phyloP scores from a whole-genome alignment of 1,140 invertebrate species.

The Berghia stephanieae region DNA sequence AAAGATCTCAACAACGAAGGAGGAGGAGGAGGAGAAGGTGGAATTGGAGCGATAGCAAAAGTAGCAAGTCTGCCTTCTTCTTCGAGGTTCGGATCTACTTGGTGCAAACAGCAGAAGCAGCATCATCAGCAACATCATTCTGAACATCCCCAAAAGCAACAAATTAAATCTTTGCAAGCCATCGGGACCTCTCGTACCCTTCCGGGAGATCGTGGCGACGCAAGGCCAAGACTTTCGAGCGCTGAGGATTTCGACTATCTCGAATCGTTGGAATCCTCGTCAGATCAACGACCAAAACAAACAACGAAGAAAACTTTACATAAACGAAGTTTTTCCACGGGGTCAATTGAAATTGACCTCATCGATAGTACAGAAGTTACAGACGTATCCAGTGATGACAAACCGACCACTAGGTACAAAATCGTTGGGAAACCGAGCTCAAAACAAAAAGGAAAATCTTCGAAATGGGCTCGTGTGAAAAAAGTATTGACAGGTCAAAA shows the following conservation, averaged over 20 bases:
- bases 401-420: too few species aligned
- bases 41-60: too few species aligned
- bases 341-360: conserved; percentile 58
- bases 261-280: conserved; percentile 50
- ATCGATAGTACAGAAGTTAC: too few species aligned
- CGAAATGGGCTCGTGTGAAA: conserved; percentile 63
- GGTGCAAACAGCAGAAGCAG: conserved; percentile 42
- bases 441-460: conserved; percentile 56
- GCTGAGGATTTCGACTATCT: conserved; percentile 52
- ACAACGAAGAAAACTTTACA: conserved; percentile 44
- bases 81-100: conserved; percentile 48
- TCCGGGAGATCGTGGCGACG: background rate
- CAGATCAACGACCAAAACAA: conserved; percentile 48
- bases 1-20: conserved; percentile 47
- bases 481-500: conserved; percentile 60
- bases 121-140: conserved; percentile 29
- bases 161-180: conserved; percentile 10
- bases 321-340: conserved; percentile 60
- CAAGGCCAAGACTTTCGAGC: conserved; percentile 50
- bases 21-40: too few species aligned
- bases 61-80: too few species aligned
- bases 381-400: too few species aligned
- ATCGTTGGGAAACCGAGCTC: too few species aligned
- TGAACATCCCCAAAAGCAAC: conserved; percentile 15
- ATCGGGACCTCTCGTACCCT: background rate